Conservation (phyloP, 2,113 vertebrate species). For the Sphyrna mokarran region DNA sequence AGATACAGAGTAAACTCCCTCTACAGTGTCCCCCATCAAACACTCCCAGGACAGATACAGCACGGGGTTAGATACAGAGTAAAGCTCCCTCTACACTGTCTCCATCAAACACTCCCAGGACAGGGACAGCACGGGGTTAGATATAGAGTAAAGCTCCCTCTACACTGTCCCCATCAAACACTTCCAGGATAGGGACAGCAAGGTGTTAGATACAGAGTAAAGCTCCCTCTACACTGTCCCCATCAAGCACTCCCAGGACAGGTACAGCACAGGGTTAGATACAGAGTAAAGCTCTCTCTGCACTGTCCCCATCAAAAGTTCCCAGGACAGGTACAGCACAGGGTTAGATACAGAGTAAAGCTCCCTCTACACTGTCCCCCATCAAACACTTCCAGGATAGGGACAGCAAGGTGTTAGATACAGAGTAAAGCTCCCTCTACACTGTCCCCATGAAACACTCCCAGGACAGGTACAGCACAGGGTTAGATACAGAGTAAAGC, state of each 20-base stretch:
- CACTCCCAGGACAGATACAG: no score
- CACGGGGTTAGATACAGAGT: background rate
- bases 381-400: background rate
- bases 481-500: background rate
- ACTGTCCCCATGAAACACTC: no score
- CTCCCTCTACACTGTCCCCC: background rate
- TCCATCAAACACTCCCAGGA: background rate
- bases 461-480: no score
- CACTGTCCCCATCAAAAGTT: background rate
- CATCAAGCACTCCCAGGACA: background rate
- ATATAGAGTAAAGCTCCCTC: conserved; percentile 1
- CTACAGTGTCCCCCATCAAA: background rate
- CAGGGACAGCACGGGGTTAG: background rate
- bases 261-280: background rate
- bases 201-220: background rate
- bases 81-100: background rate
- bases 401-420: background rate
- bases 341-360: background rate
- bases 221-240: background rate
- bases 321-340: background rate
- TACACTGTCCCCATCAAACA: background rate
- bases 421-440: background rate
- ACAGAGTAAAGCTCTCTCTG: background rate
- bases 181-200: background rate
- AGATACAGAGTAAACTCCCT: background rate